Evolutionary conservation across 1,140 invertebrate species (phyloP), one percentile per base, ranked within the genome.

Genomic region (Apis florea): DNA sequence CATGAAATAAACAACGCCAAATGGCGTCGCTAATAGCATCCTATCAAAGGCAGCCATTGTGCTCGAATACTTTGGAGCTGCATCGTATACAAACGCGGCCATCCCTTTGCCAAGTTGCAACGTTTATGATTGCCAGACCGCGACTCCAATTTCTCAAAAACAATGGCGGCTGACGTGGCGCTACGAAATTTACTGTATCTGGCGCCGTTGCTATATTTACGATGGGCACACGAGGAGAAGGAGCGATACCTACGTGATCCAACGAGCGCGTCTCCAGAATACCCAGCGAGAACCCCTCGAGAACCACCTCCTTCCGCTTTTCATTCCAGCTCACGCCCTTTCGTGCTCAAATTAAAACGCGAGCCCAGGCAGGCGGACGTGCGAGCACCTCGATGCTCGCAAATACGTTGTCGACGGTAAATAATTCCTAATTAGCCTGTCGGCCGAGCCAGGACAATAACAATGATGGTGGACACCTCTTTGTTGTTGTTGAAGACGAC

Each of bases 121-220:
- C n/a, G n/a, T 8, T 24, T 24, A 13, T 3, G 40, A 67, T 67
- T 9, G 64, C 8, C 15, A 5, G 31, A n/a, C 31, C 5, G 24
- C 31, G 5, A 26, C 26, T 1, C 6, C 17, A 12, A 8, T n/a
- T 72, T 64, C 53, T 24, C 24, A 64, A 3, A 40, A 64, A 59
- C 67, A 11, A 40, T 70, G 74, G 76, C 81, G 84, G 69, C 64
- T 47, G 70, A 31, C 51, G 70, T 71, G 83, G 70, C 78, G 85
- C 75, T 68, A 84, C 86, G 70, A 84, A 84, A 87, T 88, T 82
- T 87, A 87, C 75, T 84, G 85, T 87, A 88, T 79, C 86, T 88
- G 86, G 85, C 86, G 86, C 86, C 85, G 76, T 78, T 87, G 84
- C 75, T 87, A 84, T 88, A 84, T 87, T 88, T 88, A 88, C 83